A percentile compares a stretch with the other conserved stretches of the same genome.
These are phyloP conservation scores for Hypotaenidia philippensis DNA, from an alignment of 2,797 vertebrate species.

Conservation along the genomic window DNA sequence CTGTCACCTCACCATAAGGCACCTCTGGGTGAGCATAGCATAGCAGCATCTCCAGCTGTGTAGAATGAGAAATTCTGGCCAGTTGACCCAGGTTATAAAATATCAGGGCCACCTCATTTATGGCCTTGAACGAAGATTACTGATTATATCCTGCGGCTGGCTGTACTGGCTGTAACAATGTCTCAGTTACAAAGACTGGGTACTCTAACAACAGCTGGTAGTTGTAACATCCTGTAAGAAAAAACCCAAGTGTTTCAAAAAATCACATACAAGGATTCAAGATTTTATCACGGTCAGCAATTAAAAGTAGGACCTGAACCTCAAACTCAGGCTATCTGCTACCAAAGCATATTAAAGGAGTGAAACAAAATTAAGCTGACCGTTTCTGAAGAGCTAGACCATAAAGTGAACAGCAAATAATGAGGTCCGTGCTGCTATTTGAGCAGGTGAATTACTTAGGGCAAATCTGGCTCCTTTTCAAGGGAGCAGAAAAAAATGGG, in stretches of 20 bases:
- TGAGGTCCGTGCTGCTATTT: background rate
- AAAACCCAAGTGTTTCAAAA: background rate
- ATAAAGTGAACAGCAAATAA: background rate
- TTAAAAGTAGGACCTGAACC: background rate
- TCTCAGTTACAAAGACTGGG: background rate
- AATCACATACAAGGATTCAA: background rate
- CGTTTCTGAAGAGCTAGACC: background rate
- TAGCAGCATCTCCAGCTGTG: background rate
- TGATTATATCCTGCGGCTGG: background rate
- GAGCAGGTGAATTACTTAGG: background rate
- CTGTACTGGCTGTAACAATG: background rate
- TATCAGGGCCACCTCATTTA: background rate
- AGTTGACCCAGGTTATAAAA: background rate
- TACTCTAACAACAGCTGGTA: background rate
- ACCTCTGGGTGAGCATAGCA: background rate
- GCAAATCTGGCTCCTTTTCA: background rate
- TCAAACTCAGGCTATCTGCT: background rate
- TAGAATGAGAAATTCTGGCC: background rate
- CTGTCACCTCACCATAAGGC: background rate
- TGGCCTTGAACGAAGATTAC: background rate
- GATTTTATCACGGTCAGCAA: background rate
- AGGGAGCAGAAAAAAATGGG: background rate
- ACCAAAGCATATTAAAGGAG: background rate
- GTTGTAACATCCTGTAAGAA: background rate
- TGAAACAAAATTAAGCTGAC: background rate